Percentiles rank a stretch among this genome's conserved stretches.
These are phyloP conservation scores for Petrocephalus schoutedeni DNA, from an alignment of 2,797 vertebrate species.

Conservation along the genomic window DNA sequence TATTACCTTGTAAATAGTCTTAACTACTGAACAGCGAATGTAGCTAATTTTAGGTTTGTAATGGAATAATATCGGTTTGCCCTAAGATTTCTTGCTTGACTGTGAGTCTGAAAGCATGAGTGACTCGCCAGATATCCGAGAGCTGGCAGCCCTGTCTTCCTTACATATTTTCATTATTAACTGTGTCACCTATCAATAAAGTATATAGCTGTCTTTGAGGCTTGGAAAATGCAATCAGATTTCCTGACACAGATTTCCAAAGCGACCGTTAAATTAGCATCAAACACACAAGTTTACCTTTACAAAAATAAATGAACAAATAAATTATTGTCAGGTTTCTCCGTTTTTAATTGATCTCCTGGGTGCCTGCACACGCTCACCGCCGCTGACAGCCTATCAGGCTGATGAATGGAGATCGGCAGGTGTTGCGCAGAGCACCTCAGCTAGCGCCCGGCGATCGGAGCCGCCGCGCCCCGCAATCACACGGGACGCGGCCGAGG, in stretches of 20 bases:
- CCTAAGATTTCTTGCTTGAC: too few species aligned
- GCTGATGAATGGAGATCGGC: not conserved
- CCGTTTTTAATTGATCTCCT: not conserved
- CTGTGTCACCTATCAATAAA: not conserved
- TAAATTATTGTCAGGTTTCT: not conserved
- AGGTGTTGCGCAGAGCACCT: not conserved
- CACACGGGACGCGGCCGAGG: too few species aligned
- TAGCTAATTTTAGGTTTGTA: too few species aligned
- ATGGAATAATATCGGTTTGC: too few species aligned
- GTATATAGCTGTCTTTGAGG: not conserved
- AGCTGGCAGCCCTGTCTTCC: not conserved
- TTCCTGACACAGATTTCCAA: not conserved
- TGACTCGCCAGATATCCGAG: too few species aligned
- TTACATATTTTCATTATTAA: not conserved
- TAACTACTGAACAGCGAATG: too few species aligned
- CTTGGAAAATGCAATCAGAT: not conserved
- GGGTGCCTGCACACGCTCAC: not conserved
- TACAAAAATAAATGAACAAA: not conserved
- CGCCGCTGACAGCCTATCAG: not conserved
- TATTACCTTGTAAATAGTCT: too few species aligned
- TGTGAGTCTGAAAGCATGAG: too few species aligned
- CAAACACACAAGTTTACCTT: not conserved
- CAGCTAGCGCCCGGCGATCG: not conserved
- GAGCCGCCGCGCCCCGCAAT: not conserved
- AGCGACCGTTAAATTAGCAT: not conserved